Conservation (phyloP, 2,888 invertebrate species). For the Yponomeuta evonymella region DNA sequence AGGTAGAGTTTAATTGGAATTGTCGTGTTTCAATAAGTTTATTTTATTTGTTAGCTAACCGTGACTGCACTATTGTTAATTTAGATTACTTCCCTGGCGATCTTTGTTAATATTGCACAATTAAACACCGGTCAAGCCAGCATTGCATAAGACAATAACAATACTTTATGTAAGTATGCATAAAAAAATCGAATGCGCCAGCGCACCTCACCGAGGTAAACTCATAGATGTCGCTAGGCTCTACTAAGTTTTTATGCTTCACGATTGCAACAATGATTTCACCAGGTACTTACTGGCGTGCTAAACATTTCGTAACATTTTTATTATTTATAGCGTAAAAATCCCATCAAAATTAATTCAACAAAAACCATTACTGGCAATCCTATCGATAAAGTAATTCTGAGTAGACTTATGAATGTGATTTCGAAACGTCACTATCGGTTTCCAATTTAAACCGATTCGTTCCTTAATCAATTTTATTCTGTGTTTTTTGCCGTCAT, state of each 20-base stretch:
- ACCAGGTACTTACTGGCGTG: neutral
- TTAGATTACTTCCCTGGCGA: conserved; percentile 48
- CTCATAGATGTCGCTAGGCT: conserved; percentile 47
- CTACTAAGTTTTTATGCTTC: conserved; percentile 24
- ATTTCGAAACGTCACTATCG: conserved; percentile 75
- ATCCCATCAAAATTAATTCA: conserved; percentile 75
- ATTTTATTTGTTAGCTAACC: conserved; percentile 48
- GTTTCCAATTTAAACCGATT: conserved; percentile 76
- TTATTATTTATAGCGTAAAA: conserved; percentile 73
- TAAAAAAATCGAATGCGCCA: conserved; percentile 48
- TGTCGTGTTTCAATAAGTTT: neutral
- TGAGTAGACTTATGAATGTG: conserved; percentile 73
- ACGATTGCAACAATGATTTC: neutral
- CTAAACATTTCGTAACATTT: conserved; percentile 64
- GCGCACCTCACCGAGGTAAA: conserved; percentile 36
- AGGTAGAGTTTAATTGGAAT: neutral
- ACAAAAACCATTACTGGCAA: conserved; percentile 70
- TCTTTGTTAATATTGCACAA: conserved; percentile 31
- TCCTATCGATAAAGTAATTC: conserved; percentile 72
- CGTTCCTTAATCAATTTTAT: conserved; percentile 76
- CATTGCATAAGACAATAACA: neutral
- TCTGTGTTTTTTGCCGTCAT: conserved; percentile 62
- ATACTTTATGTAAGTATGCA: neutral
- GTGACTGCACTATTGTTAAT: conserved; percentile 62
- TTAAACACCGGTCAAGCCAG: neutral